phyloP scores from a whole-genome alignment of 2,888 invertebrate species.

The Rugalucina vietnamica region DNA sequence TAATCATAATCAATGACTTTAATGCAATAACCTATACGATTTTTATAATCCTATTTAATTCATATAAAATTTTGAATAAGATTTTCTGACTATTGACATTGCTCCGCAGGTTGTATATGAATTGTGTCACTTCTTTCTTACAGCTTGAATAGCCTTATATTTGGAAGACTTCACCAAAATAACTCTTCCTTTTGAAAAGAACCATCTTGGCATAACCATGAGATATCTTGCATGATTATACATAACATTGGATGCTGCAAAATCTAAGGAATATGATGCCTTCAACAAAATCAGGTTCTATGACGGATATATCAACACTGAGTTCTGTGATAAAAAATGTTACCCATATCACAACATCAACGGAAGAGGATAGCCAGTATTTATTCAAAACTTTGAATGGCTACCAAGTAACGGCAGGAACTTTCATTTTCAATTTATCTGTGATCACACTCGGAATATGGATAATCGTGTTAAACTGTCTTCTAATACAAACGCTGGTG shows the following conservation, averaged over 20 bases:
- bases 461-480: slow-evolving; percentile 61
- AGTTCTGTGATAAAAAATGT: neutral
- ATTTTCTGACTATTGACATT: neutral
- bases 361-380: slow-evolving; percentile 14
- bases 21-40: no score
- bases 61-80: neutral
- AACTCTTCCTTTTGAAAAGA: no score
- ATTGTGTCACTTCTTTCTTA: neutral
- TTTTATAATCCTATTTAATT: neutral
- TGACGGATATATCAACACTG: neutral
- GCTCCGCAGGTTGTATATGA: neutral
- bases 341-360: neutral
- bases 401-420: slow-evolving; percentile 58
- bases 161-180: no score
- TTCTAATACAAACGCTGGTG: slow-evolving; percentile 62
- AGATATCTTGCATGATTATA: no score
- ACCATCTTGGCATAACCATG: neutral
- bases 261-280: neutral
- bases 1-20: no score
- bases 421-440: slow-evolving; percentile 48
- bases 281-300: neutral
- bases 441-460: slow-evolving; percentile 56
- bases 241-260: neutral
- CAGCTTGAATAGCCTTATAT: neutral
- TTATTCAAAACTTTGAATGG: slow-evolving; percentile 59